Conservation (phyloP, 2,888 invertebrate genomes). For the Taphrorychus bicolor region DNA sequence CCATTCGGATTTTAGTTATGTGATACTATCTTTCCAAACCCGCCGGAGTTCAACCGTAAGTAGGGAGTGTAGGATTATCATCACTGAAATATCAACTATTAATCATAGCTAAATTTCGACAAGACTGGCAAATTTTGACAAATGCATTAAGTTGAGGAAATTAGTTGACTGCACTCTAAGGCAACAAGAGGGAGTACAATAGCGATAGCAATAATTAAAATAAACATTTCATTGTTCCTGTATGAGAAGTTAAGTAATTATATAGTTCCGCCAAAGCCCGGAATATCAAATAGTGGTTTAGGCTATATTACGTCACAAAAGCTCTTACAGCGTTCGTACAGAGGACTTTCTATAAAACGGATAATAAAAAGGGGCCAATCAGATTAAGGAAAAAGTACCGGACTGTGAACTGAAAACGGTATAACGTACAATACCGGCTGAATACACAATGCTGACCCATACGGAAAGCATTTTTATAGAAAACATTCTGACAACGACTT, state of each 20-base stretch:
- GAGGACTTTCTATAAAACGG: conserved; percentile 55
- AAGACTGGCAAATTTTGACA: conserved; percentile 2
- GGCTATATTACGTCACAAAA: conserved; percentile 34
- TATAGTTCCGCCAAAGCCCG: no score
- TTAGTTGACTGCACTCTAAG: neutral
- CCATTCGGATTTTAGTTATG: conserved; percentile 5
- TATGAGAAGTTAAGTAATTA: no score
- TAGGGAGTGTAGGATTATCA: conserved; percentile 12
- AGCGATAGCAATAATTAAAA: neutral
- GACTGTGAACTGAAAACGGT: conserved; percentile 56
- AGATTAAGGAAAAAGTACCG: conserved; percentile 55
- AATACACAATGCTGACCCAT: conserved; percentile 58
- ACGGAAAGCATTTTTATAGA: conserved; percentile 40
- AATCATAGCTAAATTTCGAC: conserved; percentile 17
- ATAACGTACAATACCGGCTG: conserved; percentile 48
- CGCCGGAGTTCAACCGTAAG: conserved; percentile 14
- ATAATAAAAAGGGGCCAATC: conserved; percentile 58
- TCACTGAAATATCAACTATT: conserved; percentile 15
- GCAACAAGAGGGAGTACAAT: no score
- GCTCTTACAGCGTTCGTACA: conserved; percentile 47
- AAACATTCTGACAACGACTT: conserved; percentile 40
- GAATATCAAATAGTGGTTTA: conserved; percentile 34
- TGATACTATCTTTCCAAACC: conserved; percentile 10
- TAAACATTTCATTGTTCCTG: neutral
- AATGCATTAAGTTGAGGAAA: neutral